Evolutionary conservation across 2,888 invertebrate genomes (phyloP).

Genomic region (Drosophila differens): DNA sequence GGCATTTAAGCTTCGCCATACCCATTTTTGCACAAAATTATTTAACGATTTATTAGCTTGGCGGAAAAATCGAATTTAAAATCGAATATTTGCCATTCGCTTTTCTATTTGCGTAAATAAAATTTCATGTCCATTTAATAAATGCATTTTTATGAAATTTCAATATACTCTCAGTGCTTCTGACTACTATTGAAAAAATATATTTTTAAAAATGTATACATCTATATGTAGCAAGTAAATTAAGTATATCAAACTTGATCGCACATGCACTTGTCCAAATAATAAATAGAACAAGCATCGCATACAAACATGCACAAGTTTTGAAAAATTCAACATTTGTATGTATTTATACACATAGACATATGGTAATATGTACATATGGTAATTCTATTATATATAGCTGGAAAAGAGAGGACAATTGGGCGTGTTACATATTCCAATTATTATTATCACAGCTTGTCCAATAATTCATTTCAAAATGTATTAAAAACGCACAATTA

Average conservation of each 20-base stretch:
- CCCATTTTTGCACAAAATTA: not conserved
- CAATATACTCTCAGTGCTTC: constrained; percentile 6
- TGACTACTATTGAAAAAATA: not conserved
- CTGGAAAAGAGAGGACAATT: not conserved
- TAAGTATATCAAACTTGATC: constrained; percentile 14
- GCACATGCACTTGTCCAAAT: constrained; percentile 76
- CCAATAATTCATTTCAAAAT: not conserved
- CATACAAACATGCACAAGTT: constrained; percentile 55
- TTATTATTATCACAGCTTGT: not conserved
- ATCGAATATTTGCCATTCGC: constrained; percentile 22
- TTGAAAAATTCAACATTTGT: constrained; percentile 28
- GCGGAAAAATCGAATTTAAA: constrained; percentile 25
- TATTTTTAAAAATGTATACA: constrained; percentile 8
- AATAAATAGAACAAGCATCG: constrained; percentile 53
- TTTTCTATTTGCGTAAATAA: constrained; percentile 51
- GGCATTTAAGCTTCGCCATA: not conserved
- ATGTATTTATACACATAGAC: constrained; percentile 20
- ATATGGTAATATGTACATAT: constrained; percentile 8
- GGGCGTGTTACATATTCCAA: not conserved
- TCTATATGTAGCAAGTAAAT: not conserved
- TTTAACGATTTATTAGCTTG: constrained; percentile 16
- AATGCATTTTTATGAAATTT: constrained; percentile 52
- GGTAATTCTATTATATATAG: not conserved
- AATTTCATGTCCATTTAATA: constrained; percentile 44
- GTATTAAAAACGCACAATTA: constrained; percentile 5